These are phyloP conservation scores for Rhamphomyia laevipes DNA, from an alignment of 2,888 invertebrate species.

Conservation along the genomic window DNA sequence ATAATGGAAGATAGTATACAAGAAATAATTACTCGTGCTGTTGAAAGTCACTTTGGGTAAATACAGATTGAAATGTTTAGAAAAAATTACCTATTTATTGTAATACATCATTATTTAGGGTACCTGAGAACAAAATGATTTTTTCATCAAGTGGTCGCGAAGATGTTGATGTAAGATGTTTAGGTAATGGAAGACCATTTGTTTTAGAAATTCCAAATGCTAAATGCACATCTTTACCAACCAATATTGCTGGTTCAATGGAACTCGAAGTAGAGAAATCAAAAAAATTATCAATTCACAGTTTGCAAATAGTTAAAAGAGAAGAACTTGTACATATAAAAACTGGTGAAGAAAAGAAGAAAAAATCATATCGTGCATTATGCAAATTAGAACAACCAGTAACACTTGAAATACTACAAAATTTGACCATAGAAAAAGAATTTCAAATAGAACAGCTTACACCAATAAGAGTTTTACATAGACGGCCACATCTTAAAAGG, in stretches of 20 bases:
- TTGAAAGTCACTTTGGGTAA: conserved; percentile 50
- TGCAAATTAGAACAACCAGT: conserved; percentile 44
- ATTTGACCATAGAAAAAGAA: conserved; percentile 33
- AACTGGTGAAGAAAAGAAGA: conserved; percentile 77
- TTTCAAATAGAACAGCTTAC: conserved; percentile 69
- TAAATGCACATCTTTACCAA: conserved; percentile 41
- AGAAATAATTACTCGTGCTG: conserved; percentile 65
- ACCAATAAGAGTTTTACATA: conserved; percentile 80
- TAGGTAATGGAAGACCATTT: conserved; percentile 88
- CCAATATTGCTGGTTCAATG: conserved; percentile 42
- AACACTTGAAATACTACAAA: conserved; percentile 42
- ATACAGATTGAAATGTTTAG: too few relatives aligned
- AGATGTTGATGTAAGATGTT: conserved; percentile 91
- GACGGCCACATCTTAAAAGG: conserved; percentile 62
- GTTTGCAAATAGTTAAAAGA: conserved; percentile 55
- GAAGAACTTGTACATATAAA: conserved; percentile 60
- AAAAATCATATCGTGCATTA: conserved; percentile 75
- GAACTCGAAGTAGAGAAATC: conserved; percentile 44
- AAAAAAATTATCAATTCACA: conserved; percentile 45
- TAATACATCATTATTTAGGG: conserved; percentile 14
- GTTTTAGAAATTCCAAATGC: conserved; percentile 73
- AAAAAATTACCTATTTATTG: too few relatives aligned
- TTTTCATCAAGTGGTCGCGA: conserved; percentile 90
- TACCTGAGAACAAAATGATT: conserved; percentile 40
- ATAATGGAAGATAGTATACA: conserved; percentile 81